Conservation (phyloP, 2,888 invertebrate species). For the Trilocha varians region DNA sequence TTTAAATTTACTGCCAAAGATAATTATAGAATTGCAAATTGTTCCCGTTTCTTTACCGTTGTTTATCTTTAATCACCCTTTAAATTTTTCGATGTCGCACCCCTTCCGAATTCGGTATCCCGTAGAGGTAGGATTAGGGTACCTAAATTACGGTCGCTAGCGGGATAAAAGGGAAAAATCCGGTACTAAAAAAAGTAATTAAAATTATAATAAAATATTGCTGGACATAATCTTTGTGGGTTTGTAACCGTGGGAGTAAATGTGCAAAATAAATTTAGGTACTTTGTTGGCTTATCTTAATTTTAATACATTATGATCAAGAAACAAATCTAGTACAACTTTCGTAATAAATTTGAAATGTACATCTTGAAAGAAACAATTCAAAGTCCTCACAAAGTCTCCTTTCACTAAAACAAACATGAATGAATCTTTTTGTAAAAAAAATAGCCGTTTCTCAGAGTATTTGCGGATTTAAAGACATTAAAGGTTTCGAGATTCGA, state of each 20-base stretch:
- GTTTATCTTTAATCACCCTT: constrained; percentile 71
- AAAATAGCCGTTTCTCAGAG: constrained; percentile 6
- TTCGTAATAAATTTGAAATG: too few relatives aligned
- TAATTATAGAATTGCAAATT: constrained; percentile 65
- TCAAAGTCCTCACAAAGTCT: too few relatives aligned
- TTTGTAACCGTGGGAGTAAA: too few relatives aligned
- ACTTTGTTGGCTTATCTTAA: too few relatives aligned
- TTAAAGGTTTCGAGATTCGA: constrained; percentile 28
- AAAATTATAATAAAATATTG: constrained; percentile 10
- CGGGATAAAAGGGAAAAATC: constrained; percentile 24
- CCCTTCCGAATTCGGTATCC: constrained; percentile 38
- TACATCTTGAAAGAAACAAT: too few relatives aligned
- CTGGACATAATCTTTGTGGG: constrained; percentile 1
- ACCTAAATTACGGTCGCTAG: constrained; percentile 43
- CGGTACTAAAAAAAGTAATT: constrained; percentile 24
- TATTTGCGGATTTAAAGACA: constrained; percentile 24
- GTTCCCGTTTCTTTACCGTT: constrained; percentile 46
- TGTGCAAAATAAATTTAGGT: too few relatives aligned
- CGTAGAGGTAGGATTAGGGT: constrained; percentile 45
- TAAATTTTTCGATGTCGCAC: constrained; percentile 48
- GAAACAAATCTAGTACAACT: too few relatives aligned
- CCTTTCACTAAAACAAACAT: neutral
- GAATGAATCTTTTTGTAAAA: neutral
- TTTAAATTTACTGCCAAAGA: constrained; percentile 48
- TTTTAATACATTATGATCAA: too few relatives aligned